A percentile compares a stretch with the other conserved stretches of the same genome.
phyloP scores from a whole-genome alignment of 30 jellyfish, hydroid and myxozoan species.

The Chrysaora quinquecirrha region DNA sequence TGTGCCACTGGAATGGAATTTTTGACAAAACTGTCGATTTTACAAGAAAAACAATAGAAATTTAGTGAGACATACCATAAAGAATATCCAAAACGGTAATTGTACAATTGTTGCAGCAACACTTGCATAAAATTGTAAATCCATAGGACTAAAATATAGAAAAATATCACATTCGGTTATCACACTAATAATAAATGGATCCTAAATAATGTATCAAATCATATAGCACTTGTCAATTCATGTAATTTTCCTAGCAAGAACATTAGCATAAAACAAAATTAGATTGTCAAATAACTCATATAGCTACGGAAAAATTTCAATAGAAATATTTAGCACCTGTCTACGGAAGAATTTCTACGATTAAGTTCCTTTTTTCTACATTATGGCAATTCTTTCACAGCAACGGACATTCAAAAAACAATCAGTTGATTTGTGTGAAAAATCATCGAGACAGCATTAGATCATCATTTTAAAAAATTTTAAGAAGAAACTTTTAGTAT shows the following conservation, averaged over 20 bases:
- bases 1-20: too few relatives aligned
- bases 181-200: background rate
- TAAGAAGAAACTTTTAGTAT: too few relatives aligned
- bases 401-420: too few relatives aligned
- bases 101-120: constrained; percentile 96
- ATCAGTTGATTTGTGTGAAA: too few relatives aligned
- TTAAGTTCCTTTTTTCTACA: too few relatives aligned
- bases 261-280: background rate
- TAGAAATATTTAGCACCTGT: too few relatives aligned
- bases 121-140: constrained; percentile 95
- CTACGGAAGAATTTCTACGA: too few relatives aligned
- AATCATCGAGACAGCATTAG: too few relatives aligned
- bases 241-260: background rate
- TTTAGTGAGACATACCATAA: constrained; percentile 95
- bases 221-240: background rate
- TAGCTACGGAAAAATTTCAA: background rate
- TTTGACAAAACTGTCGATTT: too few relatives aligned
- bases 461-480: too few relatives aligned
- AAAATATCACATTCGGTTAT: background rate
- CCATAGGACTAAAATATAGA: constrained; percentile 83
- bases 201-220: background rate
- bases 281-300: background rate
- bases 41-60: too few relatives aligned
- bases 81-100: constrained; percentile 94
- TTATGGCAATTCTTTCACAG: too few relatives aligned